These are phyloP conservation scores for Diloba caeruleocephala DNA, from an alignment of 2,888 invertebrate genomes.

Conservation along the genomic window DNA sequence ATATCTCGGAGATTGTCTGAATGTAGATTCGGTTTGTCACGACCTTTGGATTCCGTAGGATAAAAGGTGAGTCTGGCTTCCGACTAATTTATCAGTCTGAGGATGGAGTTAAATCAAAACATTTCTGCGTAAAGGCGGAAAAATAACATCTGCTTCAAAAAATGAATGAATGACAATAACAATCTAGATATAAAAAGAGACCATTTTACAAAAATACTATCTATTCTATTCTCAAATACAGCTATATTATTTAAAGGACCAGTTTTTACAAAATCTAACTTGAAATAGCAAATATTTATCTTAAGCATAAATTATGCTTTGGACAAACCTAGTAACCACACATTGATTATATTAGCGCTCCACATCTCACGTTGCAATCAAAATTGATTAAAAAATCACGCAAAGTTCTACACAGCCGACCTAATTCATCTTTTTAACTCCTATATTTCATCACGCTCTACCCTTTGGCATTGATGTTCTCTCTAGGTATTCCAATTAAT, in stretches of 20 bases:
- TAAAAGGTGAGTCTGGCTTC: constrained; percentile 45
- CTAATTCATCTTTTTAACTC: constrained; percentile 29
- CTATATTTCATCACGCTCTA: constrained; percentile 45
- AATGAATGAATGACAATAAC: too few relatives aligned
- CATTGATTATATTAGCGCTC: constrained; percentile 12
- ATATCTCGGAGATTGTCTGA: constrained; percentile 73
- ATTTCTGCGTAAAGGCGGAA: constrained; percentile 1
- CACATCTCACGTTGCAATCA: constrained; percentile 27
- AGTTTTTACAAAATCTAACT: too few relatives aligned
- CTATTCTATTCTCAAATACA: too few relatives aligned
- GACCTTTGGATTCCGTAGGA: constrained; percentile 43
- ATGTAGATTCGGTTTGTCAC: constrained; percentile 56
- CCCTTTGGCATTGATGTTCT: constrained; percentile 51
- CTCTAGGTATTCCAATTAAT: constrained; percentile 59
- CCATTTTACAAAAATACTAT: too few relatives aligned
- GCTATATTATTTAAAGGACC: background rate
- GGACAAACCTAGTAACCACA: constrained; percentile 14
- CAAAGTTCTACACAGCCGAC: constrained; percentile 23
- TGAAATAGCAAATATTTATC: too few relatives aligned
- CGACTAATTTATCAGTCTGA: constrained; percentile 36
- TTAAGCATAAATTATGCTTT: too few relatives aligned
- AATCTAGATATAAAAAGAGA: too few relatives aligned
- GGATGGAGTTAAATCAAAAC: constrained; percentile 34
- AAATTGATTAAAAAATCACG: constrained; percentile 32
- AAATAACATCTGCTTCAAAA: constrained; percentile 4